Conservation (phyloP, 2,113 vertebrate genomes). For the Arenaria interpres region DNA sequence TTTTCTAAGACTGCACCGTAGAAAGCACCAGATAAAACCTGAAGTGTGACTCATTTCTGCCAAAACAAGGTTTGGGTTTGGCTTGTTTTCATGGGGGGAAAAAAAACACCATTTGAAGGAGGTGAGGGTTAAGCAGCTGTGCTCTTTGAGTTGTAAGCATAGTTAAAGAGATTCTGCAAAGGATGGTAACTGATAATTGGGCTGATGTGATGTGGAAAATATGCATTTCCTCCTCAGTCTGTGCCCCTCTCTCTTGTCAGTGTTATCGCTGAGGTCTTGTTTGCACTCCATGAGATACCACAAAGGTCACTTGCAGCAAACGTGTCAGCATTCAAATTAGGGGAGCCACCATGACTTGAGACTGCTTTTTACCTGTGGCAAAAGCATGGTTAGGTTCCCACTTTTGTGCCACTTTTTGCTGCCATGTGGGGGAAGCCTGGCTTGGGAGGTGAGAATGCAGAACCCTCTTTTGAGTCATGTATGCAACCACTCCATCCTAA, state of each 20-base stretch:
- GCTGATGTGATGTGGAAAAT: conserved; percentile 84
- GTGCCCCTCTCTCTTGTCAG: conserved; percentile 57
- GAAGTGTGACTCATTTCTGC: neutral
- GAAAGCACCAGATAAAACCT: neutral
- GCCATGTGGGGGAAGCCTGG: neutral
- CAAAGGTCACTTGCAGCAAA: neutral
- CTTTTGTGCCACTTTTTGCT: neutral
- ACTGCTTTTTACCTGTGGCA: neutral
- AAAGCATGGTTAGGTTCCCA: neutral
- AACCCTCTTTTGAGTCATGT: neutral
- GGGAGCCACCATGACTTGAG: neutral
- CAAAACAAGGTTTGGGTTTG: neutral
- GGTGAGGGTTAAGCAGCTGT: neutral
- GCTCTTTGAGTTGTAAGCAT: neutral
- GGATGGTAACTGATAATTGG: conserved; percentile 39
- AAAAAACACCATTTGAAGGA: neutral
- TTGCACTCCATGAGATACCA: conserved; percentile 33
- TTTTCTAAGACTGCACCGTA: neutral
- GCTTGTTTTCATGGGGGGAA: neutral
- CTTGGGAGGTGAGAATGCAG: fast-evolving
- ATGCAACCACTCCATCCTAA: neutral
- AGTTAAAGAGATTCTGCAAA: conserved; percentile 42
- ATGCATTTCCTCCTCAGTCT: conserved; percentile 83
- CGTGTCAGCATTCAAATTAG: neutral
- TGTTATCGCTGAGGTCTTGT: conserved; percentile 10